A percentile compares a stretch with the other conserved stretches of the same genome.
Evolutionary conservation across 1,140 invertebrate species (phyloP).

Genomic region (Sinella curviseta): DNA sequence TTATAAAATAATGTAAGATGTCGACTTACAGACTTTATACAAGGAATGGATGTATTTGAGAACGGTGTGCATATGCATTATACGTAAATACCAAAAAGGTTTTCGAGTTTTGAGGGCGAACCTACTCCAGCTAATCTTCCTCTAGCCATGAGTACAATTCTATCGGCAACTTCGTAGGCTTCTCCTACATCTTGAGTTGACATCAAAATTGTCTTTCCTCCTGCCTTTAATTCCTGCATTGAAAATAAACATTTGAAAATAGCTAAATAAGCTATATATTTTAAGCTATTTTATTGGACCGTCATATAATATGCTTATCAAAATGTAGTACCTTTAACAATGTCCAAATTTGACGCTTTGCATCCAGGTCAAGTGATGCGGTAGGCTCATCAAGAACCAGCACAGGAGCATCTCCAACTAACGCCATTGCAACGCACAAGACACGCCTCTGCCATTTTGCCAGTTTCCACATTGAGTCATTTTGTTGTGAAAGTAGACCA

Average conservation of each 20-base stretch:
- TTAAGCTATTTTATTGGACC: background rate
- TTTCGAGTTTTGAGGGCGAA: constrained; percentile 1
- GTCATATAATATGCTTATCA: too few species aligned
- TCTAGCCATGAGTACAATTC: constrained; percentile 32
- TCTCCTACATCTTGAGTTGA: constrained; percentile 10
- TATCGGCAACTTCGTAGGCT: constrained; percentile 35
- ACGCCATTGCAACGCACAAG: constrained; percentile 34
- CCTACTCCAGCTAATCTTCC: constrained; percentile 29
- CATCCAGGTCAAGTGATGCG: background rate
- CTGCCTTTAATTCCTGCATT: background rate
- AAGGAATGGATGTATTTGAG: too few species aligned
- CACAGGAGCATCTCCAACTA: constrained; percentile 29
- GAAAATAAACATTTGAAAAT: too few species aligned
- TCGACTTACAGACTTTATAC: too few species aligned
- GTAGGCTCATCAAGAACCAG: constrained; percentile 33
- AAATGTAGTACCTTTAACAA: constrained; percentile 5
- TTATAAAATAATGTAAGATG: background rate
- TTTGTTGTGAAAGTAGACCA: background rate
- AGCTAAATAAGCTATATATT: background rate
- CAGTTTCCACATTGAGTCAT: background rate
- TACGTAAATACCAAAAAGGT: constrained; percentile 23
- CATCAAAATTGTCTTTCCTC: constrained; percentile 20
- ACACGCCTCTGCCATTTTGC: constrained; percentile 17
- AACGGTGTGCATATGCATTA: background rate
- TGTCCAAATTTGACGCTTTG: constrained; percentile 24